Base-by-base conservation (phyloP, 2,113 vertebrate species). In the Terrapene triunguis region DNA sequence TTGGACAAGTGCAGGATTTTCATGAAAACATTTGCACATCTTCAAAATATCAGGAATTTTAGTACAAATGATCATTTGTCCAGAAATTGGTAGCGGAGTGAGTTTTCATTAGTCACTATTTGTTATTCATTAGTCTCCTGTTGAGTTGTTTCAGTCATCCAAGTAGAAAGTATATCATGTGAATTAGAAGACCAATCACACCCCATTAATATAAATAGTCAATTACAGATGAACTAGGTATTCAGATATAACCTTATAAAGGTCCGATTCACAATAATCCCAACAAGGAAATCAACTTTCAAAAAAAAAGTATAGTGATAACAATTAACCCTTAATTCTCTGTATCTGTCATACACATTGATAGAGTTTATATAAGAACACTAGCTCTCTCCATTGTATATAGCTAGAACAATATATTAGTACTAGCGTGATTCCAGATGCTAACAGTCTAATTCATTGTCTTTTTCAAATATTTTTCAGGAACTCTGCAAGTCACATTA, bases 311-410 rank as follows among this genome's bases (percentile, higher is more conserved):
- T 42, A 76, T 22, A 38, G 16, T 69, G 62, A 69, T 4, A 69
- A 65, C 62, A 65, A 69, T n/a, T n/a, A 69, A 69, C 7, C 29
- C 32, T n/a, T 69, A n/a, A 69, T 69, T 69, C 29, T 62, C 47
- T 44, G 10, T 35, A 53, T 72, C 27, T 27, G 32, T 42, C 53
- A 42, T 54, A 53, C 53, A 48, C 13, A 78, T 32, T 47, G 48
- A 27, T 51, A 27, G 42, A 35, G 35, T 5, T 35, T 53, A 17
- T 72, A 69, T 35, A 76, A 47, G 54, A 85, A 8, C 0, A 0
- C 2, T 38, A 82, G 27, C 21, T 19, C 27, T 44, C 59, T 79
- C 27, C 51, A 13, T 16, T n/a, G 48, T 42, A 16, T 8, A 14
- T 38, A 54, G 65, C 59, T 19, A 3, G 29, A 87, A 62, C 38